Conservation (phyloP, 2,113 vertebrate genomes). For the Grammomys surdaster region DNA sequence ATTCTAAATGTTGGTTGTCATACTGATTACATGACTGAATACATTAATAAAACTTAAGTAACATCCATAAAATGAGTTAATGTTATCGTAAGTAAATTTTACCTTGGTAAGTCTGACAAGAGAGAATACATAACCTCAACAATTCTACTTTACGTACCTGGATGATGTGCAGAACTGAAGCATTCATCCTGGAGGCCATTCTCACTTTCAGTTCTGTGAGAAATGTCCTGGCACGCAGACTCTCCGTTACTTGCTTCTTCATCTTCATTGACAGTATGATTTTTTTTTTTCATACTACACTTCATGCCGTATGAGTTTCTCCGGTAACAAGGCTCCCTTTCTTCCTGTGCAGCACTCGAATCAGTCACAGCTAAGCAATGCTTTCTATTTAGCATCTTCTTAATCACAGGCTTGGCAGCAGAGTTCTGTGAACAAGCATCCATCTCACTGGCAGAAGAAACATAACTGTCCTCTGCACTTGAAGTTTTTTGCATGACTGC, state of each 20-base stretch:
- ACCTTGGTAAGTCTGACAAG: conserved; percentile 29
- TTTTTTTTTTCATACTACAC: conserved; percentile 86
- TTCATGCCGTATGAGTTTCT: conserved; percentile 85
- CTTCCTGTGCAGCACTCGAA: conserved; percentile 84
- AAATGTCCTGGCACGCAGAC: conserved; percentile 84
- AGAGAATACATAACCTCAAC: background rate
- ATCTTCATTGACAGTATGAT: conserved; percentile 84
- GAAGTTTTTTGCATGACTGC: conserved; percentile 82
- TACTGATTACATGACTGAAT: conserved; percentile 18
- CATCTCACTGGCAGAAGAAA: conserved; percentile 85
- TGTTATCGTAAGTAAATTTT: conserved; percentile 16
- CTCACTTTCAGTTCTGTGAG: conserved; percentile 85
- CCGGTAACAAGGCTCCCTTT: conserved; percentile 84
- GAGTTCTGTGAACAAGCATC: conserved; percentile 84
- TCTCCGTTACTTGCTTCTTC: conserved; percentile 87
- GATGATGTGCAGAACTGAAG: conserved; percentile 86
- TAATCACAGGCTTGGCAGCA: conserved; percentile 85
- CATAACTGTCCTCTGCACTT: conserved; percentile 85
- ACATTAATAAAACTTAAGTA: conserved; percentile 52
- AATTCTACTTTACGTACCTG: conserved; percentile 84
- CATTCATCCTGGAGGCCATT: conserved; percentile 88
- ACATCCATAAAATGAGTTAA: conserved; percentile 1
- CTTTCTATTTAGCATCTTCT: conserved; percentile 88
- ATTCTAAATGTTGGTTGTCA: background rate
- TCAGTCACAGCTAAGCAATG: conserved; percentile 84